These are phyloP conservation scores for Peromyscus leucopus DNA, from an alignment of 2,113 vertebrate genomes.

Conservation along the genomic window DNA sequence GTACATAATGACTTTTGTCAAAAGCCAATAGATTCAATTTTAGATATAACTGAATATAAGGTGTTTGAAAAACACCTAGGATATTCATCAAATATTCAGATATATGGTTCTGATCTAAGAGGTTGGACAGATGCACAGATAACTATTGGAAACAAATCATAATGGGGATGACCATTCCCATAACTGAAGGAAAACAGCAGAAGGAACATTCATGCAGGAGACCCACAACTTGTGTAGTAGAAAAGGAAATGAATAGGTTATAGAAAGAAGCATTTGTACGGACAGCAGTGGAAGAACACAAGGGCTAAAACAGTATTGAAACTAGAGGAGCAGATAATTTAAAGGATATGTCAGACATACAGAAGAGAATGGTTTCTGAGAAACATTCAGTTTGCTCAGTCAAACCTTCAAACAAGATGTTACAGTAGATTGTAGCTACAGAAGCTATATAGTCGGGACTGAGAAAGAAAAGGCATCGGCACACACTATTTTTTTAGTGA, in stretches of 20 bases:
- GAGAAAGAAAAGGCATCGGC: conserved; percentile 7
- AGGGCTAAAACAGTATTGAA: conserved; percentile 42
- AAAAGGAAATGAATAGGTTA: conserved; percentile 36
- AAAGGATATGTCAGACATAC: conserved; percentile 19
- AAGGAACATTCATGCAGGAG: conserved; percentile 12
- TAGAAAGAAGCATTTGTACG: background rate
- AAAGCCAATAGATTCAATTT: conserved; percentile 22
- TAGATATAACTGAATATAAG: conserved; percentile 8
- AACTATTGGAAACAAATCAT: conserved; percentile 31
- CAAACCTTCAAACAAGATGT: background rate
- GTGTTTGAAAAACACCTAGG: background rate
- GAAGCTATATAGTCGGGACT: background rate
- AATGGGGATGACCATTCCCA: background rate
- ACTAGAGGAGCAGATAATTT: background rate
- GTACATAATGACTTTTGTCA: background rate
- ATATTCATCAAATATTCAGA: conserved; percentile 30
- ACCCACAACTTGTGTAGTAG: background rate
- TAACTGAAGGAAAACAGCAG: conserved; percentile 31
- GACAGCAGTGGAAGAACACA: background rate
- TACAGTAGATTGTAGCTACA: conserved; percentile 3
- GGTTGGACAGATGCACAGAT: background rate
- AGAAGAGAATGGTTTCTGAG: background rate
- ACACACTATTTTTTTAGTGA: background rate
- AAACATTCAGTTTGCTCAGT: conserved; percentile 19
- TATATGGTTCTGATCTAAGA: background rate